Conservation (phyloP, 2,888 invertebrate species). For the Drosophila helvetica region DNA sequence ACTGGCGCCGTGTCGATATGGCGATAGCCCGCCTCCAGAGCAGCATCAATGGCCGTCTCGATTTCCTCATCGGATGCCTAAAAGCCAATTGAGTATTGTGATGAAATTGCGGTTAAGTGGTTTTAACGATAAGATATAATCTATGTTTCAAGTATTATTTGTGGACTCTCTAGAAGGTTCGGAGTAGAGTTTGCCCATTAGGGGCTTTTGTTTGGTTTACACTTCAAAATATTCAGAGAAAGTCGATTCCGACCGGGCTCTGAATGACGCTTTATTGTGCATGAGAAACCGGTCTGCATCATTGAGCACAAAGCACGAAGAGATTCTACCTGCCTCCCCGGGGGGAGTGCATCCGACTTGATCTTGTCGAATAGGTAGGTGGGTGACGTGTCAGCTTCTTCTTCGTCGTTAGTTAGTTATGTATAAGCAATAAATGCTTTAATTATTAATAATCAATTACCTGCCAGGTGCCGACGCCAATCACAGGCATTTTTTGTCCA, state of each 20-base stretch:
- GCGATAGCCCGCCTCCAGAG: constrained; percentile 91
- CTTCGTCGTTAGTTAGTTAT: neutral
- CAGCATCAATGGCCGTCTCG: constrained; percentile 88
- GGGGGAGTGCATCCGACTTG: neutral
- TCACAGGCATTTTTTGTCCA: constrained; percentile 88
- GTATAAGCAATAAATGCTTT: neutral
- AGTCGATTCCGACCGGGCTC: constrained; percentile 5
- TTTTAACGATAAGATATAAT: neutral
- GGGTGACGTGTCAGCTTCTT: constrained; percentile 29
- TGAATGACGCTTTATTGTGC: constrained; percentile 13
- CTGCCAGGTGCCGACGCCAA: constrained; percentile 93
- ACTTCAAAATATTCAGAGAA: constrained; percentile 12
- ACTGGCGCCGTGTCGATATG: constrained; percentile 92
- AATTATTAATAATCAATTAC: constrained; percentile 83
- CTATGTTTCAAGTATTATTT: neutral
- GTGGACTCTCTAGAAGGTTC: neutral
- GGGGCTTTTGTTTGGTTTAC: neutral
- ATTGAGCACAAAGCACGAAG: neutral
- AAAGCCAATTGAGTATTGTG: neutral
- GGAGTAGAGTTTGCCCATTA: neutral
- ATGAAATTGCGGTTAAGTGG: constrained; percentile 48
- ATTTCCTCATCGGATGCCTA: constrained; percentile 88
- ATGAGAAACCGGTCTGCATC: constrained; percentile 31
- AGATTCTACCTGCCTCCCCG: neutral
- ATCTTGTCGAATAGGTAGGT: constrained; percentile 11